A percentile compares a stretch with the other conserved stretches of the same genome.
Conservation (phyloP, 2,888 invertebrate species). For the Dascillus cervinus region DNA sequence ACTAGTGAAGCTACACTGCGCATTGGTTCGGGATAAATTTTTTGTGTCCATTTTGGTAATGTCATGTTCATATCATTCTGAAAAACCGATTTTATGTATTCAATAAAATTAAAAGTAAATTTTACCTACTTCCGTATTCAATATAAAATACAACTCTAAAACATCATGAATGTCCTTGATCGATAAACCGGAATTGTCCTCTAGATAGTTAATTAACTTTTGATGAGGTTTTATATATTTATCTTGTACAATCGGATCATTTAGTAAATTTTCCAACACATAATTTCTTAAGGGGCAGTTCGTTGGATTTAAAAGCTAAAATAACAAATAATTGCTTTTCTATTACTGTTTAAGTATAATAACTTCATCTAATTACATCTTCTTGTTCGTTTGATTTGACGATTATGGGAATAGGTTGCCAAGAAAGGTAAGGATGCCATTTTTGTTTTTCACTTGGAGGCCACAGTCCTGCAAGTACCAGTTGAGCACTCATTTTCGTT, state of each 20-base stretch:
- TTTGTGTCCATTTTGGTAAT: slow-evolving; percentile 39
- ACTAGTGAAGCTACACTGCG: slow-evolving; percentile 28
- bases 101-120: neutral
- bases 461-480: slow-evolving; percentile 61
- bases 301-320: slow-evolving; percentile 22
- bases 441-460: slow-evolving; percentile 49
- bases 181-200: slow-evolving; percentile 21
- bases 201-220: slow-evolving; percentile 19
- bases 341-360: neutral
- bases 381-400: slow-evolving; percentile 20
- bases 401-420: slow-evolving; percentile 52
- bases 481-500: slow-evolving; percentile 62
- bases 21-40: slow-evolving; percentile 34
- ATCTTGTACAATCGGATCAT: slow-evolving; percentile 17
- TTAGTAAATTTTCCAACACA: slow-evolving; percentile 13
- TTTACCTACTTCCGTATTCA: slow-evolving; percentile 24
- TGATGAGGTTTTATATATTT: slow-evolving; percentile 22
- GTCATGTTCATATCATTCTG: slow-evolving; percentile 32
- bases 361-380: slow-evolving; percentile 23
- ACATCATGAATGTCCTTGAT: slow-evolving; percentile 21
- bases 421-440: slow-evolving; percentile 51
- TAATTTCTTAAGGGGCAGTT: slow-evolving; percentile 18
- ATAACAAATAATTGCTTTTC: slow-evolving; percentile 5
- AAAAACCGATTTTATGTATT: slow-evolving; percentile 9
- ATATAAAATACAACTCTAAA: slow-evolving; percentile 24